A percentile compares a stretch with the other conserved stretches of the same genome.
Evolutionary conservation across 2,888 invertebrate species (phyloP).

Genomic region (Ectemnius continuus): DNA sequence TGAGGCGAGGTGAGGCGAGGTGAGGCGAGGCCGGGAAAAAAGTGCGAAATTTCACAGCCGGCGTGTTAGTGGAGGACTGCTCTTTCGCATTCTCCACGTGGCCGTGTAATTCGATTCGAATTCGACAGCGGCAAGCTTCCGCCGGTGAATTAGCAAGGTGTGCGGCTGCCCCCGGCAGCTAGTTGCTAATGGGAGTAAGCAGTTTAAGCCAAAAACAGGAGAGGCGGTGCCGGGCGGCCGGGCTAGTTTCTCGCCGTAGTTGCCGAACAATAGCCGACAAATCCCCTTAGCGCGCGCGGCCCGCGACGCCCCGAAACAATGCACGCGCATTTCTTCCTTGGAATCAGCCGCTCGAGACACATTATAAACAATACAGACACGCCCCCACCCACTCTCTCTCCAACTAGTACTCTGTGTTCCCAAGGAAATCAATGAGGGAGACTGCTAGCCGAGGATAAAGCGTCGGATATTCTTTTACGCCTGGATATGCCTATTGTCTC

Average conservation of each 20-base stretch:
- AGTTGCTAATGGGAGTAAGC: constrained; percentile 59
- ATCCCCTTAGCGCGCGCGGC: constrained; percentile 57
- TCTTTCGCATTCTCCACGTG: constrained; percentile 4
- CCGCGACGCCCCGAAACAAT: constrained; percentile 56
- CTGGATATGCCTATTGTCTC: constrained; percentile 39
- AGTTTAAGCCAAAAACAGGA: constrained; percentile 57
- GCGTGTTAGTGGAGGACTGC: background rate
- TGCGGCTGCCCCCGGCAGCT: background rate
- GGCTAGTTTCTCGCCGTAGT: constrained; percentile 57
- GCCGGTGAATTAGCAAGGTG: constrained; percentile 35
- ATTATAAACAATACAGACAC: constrained; percentile 52
- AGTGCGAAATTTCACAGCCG: too few species aligned
- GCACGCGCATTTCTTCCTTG: constrained; percentile 54
- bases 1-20: too few species aligned
- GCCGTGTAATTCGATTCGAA: constrained; percentile 30
- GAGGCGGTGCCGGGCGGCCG: constrained; percentile 28
- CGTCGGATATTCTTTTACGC: constrained; percentile 48
- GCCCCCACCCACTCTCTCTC: background rate
- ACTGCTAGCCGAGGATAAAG: constrained; percentile 28
- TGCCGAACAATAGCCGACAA: constrained; percentile 61
- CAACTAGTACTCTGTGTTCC: constrained; percentile 38
- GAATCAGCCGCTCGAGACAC: constrained; percentile 59
- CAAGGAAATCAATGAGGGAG: constrained; percentile 51
- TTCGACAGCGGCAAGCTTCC: constrained; percentile 23
- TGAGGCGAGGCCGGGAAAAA: too few species aligned